A percentile compares a stretch with the other conserved stretches of the same genome.
Conservation (phyloP, 2,797 vertebrate genomes). For the Pyrocephalus nanus region DNA sequence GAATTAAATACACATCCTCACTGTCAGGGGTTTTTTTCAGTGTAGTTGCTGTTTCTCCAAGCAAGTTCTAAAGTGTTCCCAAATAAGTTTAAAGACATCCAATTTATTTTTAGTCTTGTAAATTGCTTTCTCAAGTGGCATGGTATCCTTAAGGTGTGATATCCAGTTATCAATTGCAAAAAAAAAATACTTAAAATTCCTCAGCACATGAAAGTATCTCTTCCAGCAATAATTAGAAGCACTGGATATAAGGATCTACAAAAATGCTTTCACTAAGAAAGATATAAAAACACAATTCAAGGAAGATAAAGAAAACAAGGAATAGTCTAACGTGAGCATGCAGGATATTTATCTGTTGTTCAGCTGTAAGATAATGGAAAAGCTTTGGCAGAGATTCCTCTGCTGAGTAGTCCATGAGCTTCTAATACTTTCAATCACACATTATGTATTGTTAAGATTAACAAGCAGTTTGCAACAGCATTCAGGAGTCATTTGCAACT, state of each 20-base stretch:
- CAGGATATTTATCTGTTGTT: background rate
- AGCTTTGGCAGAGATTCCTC: background rate
- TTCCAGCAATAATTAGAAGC: background rate
- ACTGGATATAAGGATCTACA: background rate
- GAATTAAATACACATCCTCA: background rate
- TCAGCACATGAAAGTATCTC: background rate
- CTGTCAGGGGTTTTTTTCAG: background rate
- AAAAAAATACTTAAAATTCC: background rate
- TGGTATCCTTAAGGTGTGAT: background rate
- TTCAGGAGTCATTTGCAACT: background rate
- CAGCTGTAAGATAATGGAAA: background rate
- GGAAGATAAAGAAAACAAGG: background rate
- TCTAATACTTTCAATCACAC: background rate
- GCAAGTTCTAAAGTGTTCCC: background rate
- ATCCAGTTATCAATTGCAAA: background rate
- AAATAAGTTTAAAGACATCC: background rate
- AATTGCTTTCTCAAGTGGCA: background rate
- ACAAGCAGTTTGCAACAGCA: background rate
- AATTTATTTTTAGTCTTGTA: conserved; percentile 3
- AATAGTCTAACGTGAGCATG: background rate
- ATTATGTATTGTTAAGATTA: background rate
- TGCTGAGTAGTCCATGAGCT: background rate
- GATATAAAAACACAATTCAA: background rate
- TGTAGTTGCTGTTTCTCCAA: background rate
- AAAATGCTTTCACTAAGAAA: background rate